These are phyloP conservation scores for Protaetia brevitarsis DNA, from an alignment of 1,140 invertebrate genomes.

Conservation along the genomic window DNA sequence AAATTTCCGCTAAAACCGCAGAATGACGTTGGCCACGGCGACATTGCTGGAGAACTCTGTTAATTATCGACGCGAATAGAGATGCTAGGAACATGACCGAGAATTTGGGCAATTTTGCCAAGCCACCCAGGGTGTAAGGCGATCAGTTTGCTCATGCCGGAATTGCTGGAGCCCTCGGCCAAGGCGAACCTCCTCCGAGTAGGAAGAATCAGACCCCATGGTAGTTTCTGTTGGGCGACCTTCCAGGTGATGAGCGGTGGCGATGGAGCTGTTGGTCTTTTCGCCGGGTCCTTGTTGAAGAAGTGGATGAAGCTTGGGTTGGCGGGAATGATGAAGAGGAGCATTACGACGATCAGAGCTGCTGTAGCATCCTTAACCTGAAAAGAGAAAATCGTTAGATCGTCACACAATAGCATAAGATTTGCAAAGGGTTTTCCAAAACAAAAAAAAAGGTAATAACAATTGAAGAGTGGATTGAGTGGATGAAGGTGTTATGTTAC, in stretches of 20 bases:
- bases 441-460: too few relatives aligned
- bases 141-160: constrained; percentile 71
- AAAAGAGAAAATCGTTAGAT: constrained; percentile 44
- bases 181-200: constrained; percentile 75
- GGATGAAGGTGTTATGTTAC: too few relatives aligned
- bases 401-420: too few relatives aligned
- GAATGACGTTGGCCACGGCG: constrained; percentile 78
- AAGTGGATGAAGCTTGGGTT: constrained; percentile 71
- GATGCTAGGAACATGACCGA: constrained; percentile 60
- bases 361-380: constrained; percentile 81
- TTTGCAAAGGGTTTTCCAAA: too few relatives aligned
- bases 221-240: constrained; percentile 71
- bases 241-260: constrained; percentile 74
- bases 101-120: constrained; percentile 54
- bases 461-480: too few relatives aligned
- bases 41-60: constrained; percentile 85
- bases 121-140: constrained; percentile 61
- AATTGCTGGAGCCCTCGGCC: constrained; percentile 74
- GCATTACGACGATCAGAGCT: constrained; percentile 73
- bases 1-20: constrained; percentile 75
- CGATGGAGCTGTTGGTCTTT: constrained; percentile 59
- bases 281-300: constrained; percentile 56
- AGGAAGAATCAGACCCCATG: constrained; percentile 76
- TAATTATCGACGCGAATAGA: constrained; percentile 55
- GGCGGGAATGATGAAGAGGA: constrained; percentile 78